Base-by-base conservation (phyloP, 2,888 invertebrate genomes). In the Silvanus unidentatus region DNA sequence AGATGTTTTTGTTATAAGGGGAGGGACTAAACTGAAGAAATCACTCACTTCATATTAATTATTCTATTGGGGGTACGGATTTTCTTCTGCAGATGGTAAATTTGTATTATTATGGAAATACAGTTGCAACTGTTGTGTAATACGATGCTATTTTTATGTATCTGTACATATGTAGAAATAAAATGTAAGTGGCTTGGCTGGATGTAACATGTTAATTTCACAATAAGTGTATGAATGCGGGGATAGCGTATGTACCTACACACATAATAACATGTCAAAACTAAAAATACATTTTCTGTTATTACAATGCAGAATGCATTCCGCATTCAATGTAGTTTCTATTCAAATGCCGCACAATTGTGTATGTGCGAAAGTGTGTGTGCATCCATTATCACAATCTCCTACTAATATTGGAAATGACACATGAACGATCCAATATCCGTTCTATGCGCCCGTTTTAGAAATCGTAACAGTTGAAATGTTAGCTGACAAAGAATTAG, bases 401-500 rank as follows among this genome's bases (percentile, higher is more conserved):
- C 55, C 57, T 46, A 53, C 59, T 60, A 60, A 62, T 62, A 65
- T 65, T 64, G 60, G 60, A 58, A 60, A 58, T 65, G 63, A 66
- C 64, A 64, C 60, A 63, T 64, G 63, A 62, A 60, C 61, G 61
- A 58, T 60, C 59, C 63, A 64, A 66, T 66, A 66, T 65, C 64
- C 64, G 22, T 22, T 22, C 22, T 22, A 22, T 22, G 8, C 59
- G 59, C 51, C 22, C 48, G 55, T 56, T 58, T 54, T 52, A 32
- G 22, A 22, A 53, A 62, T 59, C 50, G 62, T 59, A 54, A 57
- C 63, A 57, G 59, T 63, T 58, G 60, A 62, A 65, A 64, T 61
- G 63, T 64, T 56, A 55, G 63, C 61, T 64, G 66, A 66, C 66
- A 65, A 63, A 57, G 64, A 68, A 68, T 67, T 67, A 65, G 66